Base-by-base conservation (phyloP, 2,797 vertebrate genomes). In the Darevskia nairensis region DNA sequence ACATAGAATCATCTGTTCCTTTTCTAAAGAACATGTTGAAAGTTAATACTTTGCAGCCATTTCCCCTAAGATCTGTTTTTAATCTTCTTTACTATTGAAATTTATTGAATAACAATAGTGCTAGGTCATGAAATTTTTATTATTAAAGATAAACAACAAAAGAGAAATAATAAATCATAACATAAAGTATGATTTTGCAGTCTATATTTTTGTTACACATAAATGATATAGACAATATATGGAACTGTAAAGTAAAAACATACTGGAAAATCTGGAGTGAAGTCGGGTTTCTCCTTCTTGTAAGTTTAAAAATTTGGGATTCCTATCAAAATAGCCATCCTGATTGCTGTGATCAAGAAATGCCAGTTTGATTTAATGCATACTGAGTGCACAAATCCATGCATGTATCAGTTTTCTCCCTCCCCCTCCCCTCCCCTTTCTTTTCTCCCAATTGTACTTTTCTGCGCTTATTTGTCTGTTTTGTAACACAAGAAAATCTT, bases 1-100 rank as follows among this genome's bases (percentile, higher is more conserved):
- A 13, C 5, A 59, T 91, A 81, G 93, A 91, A 89, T 74, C 90
- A 46, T 89, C 77, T 86, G 2, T 8, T 41, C 2, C 0, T 4
- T 90, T 21, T 87, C 84, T 93, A 68, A 81, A 72, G 1, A 46
- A 29, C 35, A 82, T 90, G 89, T 85, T 90, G 89, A 89, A 92
- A 78, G 35, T 41, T 92, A 86, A 91, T 92, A 91, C 91, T 92
- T 90, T 27, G 17, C 72, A 81, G 19, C 46, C 85, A 85, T 91
- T 92, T 66, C 90, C 92, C 64, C 59, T 10, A 89, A 89, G 91
- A 92, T 93, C 94, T 95, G 94, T 92, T 95, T 95, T 91, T 94
- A 94, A 95, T 95, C 93, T 91, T 92, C 89, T 94, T 92, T 93
- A 80, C 55, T 91, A 89, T 84, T 64, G 68, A 87, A 82, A 88